These are phyloP conservation scores for Cyprinodon brontotheroides DNA, from an alignment of 2,113 vertebrate species.

Conservation along the genomic window DNA sequence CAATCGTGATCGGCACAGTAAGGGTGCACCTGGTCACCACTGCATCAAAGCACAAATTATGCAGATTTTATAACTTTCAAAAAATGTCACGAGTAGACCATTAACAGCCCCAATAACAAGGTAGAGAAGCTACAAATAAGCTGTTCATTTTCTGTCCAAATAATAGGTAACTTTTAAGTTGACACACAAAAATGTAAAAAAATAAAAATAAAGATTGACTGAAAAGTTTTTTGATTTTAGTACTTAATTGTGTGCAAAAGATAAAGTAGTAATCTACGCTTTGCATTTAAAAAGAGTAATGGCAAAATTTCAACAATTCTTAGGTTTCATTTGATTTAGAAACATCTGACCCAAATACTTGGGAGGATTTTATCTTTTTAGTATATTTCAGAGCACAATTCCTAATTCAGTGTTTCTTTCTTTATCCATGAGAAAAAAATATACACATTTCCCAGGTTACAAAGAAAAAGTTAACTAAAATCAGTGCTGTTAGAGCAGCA, in stretches of 20 bases:
- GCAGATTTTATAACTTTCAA: too few species aligned
- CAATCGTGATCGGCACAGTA: too few species aligned
- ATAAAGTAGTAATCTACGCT: neutral
- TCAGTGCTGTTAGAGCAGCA: neutral
- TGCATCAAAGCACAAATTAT: too few species aligned
- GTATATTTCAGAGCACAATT: neutral
- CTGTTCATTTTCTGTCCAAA: too few species aligned
- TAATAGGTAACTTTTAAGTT: too few species aligned
- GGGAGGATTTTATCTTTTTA: neutral
- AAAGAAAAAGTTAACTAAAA: neutral
- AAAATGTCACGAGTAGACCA: too few species aligned
- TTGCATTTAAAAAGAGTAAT: neutral
- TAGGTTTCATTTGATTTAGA: neutral
- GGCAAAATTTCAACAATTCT: neutral
- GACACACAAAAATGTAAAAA: too few species aligned
- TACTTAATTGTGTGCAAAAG: neutral
- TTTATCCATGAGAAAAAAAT: neutral
- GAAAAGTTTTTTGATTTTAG: too few species aligned
- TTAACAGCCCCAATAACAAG: too few species aligned
- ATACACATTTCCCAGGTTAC: neutral
- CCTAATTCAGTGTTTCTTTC: neutral
- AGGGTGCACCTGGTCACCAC: too few species aligned
- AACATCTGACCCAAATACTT: neutral
- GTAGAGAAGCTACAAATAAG: too few species aligned
- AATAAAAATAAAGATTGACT: too few species aligned